phyloP scores from a whole-genome alignment of 2,113 vertebrate genomes.

The Danionella cerebrum region DNA sequence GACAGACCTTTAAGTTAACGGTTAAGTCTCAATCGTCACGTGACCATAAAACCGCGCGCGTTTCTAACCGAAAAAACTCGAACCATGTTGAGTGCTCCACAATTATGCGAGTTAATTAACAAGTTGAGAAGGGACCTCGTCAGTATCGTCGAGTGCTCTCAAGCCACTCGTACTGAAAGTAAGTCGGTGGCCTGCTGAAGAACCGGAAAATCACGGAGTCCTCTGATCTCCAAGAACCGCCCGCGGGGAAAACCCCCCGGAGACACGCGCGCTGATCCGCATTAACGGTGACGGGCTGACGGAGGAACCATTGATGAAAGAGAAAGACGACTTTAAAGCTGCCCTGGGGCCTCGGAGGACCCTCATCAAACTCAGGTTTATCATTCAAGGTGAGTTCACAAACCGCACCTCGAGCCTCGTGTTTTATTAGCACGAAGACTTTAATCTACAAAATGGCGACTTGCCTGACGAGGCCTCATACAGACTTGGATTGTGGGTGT shows the following conservation, averaged over 20 bases:
- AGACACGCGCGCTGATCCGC: neutral
- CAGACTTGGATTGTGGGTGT: conserved; percentile 1
- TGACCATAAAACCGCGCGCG: neutral
- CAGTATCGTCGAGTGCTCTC: neutral
- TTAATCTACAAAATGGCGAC: conserved; percentile 11
- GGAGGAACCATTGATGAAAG: conserved; percentile 17
- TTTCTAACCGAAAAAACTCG: neutral
- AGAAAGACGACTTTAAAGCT: conserved; percentile 22
- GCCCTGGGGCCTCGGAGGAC: neutral
- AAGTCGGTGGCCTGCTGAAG: neutral
- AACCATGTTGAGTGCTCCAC: neutral
- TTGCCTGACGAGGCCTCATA: conserved; percentile 3
- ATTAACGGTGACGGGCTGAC: conserved; percentile 23
- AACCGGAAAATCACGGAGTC: too few species aligned
- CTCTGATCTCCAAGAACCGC: conserved; percentile 1
- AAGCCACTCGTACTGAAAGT: neutral
- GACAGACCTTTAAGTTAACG: too few species aligned
- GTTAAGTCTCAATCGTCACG: too few species aligned
- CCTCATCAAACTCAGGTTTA: conserved; percentile 25
- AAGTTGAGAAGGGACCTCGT: neutral
- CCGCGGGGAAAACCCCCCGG: neutral
- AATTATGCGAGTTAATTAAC: neutral
- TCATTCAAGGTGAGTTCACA: conserved; percentile 8
- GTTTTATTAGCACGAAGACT: conserved; percentile 25
- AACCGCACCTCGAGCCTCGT: neutral